phyloP scores from a whole-genome alignment of 2,113 vertebrate genomes.

The Labrus mixtus region DNA sequence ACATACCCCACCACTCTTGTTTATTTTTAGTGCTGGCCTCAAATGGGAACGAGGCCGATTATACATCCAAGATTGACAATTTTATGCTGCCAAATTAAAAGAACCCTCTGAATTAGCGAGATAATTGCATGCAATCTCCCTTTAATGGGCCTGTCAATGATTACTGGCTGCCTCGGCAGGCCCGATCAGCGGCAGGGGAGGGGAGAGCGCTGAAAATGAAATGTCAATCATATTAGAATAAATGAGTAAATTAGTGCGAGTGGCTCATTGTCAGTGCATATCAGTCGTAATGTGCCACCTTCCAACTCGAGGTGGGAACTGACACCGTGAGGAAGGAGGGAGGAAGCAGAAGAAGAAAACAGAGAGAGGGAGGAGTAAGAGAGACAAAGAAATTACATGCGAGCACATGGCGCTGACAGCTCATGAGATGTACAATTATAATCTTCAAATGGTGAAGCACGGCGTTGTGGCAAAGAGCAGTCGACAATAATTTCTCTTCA shows the following conservation, averaged over 20 bases:
- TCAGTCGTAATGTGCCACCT: constrained; percentile 86
- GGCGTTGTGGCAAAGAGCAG: constrained; percentile 30
- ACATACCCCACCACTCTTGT: constrained; percentile 49
- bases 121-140: constrained; percentile 92
- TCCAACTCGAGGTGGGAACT: constrained; percentile 53
- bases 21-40: constrained; percentile 72
- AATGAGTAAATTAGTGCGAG: constrained; percentile 92
- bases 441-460: constrained; percentile 42
- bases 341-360: constrained; percentile 35
- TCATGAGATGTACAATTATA: constrained; percentile 64
- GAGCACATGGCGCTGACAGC: constrained; percentile 64
- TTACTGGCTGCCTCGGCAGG: constrained; percentile 73
- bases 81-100: constrained; percentile 95
- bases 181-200: constrained; percentile 67
- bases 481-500: constrained; percentile 44
- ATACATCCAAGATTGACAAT: constrained; percentile 85
- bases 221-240: constrained; percentile 94
- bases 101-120: constrained; percentile 92
- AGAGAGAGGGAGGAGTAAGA: constrained; percentile 27
- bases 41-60: constrained; percentile 73
- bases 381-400: constrained; percentile 62
- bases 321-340: constrained; percentile 47
- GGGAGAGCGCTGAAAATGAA: constrained; percentile 79
- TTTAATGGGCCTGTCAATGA: constrained; percentile 88
- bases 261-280: constrained; percentile 92